Percentiles rank a stretch among this genome's conserved stretches.
phyloP scores from a whole-genome alignment of 2,113 vertebrate species.

The Chamaea fasciata region DNA sequence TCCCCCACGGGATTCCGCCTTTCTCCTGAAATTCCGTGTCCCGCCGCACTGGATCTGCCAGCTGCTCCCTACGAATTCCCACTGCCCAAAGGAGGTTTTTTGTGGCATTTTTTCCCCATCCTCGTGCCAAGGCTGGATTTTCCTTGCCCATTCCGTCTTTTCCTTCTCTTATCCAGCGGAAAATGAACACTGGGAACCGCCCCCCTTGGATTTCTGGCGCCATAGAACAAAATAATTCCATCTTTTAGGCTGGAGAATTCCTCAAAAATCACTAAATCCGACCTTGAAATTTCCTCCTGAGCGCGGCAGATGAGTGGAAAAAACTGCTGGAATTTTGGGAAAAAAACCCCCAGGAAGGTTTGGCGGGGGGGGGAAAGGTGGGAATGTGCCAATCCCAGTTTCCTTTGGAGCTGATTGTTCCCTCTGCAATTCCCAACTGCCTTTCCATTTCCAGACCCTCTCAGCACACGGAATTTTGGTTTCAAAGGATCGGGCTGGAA shows the following conservation, averaged over 20 bases:
- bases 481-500: not conserved
- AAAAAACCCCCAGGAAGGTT: rapidly evolving
- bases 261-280: not conserved
- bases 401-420: not conserved
- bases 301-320: rapidly evolving
- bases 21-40: not conserved
- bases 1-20: not conserved
- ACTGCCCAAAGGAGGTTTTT: not conserved
- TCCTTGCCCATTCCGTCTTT: not conserved
- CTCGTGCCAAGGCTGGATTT: rapidly evolving
- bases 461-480: not conserved
- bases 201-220: rapidly evolving
- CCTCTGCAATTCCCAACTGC: not conserved
- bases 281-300: not conserved
- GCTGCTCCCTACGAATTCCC: not conserved
- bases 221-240: rapidly evolving
- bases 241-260: not conserved
- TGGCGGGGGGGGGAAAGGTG: not conserved
- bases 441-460: not conserved
- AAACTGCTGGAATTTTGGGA: not conserved
- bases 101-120: not conserved
- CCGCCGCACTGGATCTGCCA: not conserved
- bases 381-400: not conserved
- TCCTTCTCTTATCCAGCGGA: not conserved
- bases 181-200: rapidly evolving